Percentiles rank a stretch among this genome's conserved stretches.
These are phyloP conservation scores for Dione juno DNA, from an alignment of 2,888 invertebrate genomes.

Conservation along the genomic window DNA sequence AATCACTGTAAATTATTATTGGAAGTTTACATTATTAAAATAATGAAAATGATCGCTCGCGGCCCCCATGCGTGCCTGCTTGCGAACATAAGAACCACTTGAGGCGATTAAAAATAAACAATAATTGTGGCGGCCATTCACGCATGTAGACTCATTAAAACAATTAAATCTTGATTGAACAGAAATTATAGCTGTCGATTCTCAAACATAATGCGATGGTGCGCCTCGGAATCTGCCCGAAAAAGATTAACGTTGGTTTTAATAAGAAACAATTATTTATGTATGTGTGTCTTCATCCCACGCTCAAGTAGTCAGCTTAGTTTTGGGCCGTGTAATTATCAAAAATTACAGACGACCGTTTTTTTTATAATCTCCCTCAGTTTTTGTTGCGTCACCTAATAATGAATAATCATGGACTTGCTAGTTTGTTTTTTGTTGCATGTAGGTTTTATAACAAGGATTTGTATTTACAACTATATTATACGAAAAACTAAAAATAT, in stretches of 20 bases:
- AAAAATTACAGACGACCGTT: conserved; percentile 79
- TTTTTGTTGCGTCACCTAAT: conserved; percentile 60
- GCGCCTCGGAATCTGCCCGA: conserved; percentile 78
- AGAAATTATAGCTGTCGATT: conserved; percentile 84
- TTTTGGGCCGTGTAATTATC: conserved; percentile 79
- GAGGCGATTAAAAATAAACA: conserved; percentile 84
- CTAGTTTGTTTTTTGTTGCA: conserved; percentile 28
- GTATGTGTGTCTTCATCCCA: conserved; percentile 78
- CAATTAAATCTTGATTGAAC: conserved; percentile 85
- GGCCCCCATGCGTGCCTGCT: conserved; percentile 81
- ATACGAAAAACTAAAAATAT: too few species aligned
- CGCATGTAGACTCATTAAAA: conserved; percentile 84
- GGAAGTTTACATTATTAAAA: conserved; percentile 84
- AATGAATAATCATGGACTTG: conserved; percentile 36
- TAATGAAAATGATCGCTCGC: conserved; percentile 82
- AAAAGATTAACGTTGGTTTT: conserved; percentile 83
- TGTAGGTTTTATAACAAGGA: conserved; percentile 6
- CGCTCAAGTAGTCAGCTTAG: conserved; percentile 76
- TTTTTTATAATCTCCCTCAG: conserved; percentile 66
- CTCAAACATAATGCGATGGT: conserved; percentile 81
- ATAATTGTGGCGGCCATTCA: conserved; percentile 83
- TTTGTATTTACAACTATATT: neutral
- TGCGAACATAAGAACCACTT: conserved; percentile 83
- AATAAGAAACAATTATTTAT: conserved; percentile 83
- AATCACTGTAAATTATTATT: conserved; percentile 84